Evolutionary conservation across 1,140 invertebrate species (phyloP).

Genomic region (Adoxophyes honmai): DNA sequence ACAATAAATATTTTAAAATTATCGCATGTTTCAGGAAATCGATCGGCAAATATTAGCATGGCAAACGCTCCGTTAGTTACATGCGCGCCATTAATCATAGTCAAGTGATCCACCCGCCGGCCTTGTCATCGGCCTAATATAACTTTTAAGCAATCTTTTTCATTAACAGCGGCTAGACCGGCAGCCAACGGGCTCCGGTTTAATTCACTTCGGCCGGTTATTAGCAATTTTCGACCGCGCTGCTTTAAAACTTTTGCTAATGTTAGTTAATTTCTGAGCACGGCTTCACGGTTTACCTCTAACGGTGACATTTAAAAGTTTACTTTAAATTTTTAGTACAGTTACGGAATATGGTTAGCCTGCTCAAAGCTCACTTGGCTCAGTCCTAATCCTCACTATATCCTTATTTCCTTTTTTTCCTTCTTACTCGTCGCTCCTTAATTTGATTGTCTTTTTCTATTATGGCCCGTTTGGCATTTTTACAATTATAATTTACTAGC

Average conservation of each 20-base stretch:
- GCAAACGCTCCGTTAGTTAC: conserved; percentile 12
- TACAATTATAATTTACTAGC: no score
- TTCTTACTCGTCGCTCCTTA: no score
- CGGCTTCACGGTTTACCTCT: not conserved
- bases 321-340: no score
- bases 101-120: conserved; percentile 13
- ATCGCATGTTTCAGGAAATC: conserved; percentile 9
- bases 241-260: not conserved
- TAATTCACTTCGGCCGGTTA: conserved; percentile 38
- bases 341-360: no score
- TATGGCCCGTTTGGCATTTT: no score
- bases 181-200: conserved; percentile 25
- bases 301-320: no score
- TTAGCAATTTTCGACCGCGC: not conserved
- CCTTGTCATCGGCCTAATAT: conserved; percentile 19
- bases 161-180: conserved; percentile 30
- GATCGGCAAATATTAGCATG: conserved; percentile 17
- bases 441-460: no score
- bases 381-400: no score
- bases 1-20: conserved; percentile 18
- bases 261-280: conserved; percentile 3
- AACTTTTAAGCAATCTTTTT: conserved; percentile 33
- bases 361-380: no score
- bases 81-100: conserved; percentile 12
- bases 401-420: no score